Base-by-base conservation (phyloP, 2,797 vertebrate species). In the Malacoraja senta region DNA sequence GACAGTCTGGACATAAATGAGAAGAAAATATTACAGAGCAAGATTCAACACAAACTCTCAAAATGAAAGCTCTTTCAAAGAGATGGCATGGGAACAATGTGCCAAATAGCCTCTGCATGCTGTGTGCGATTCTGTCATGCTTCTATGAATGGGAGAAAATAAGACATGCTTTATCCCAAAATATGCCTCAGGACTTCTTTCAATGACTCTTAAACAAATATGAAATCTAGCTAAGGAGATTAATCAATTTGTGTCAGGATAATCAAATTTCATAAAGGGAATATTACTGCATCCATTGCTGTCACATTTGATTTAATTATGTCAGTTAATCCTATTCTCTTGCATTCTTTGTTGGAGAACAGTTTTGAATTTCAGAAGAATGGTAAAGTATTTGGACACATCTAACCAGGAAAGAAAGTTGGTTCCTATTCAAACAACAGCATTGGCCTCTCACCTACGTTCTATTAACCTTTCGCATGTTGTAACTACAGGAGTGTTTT, bases 211-310 rank as follows among this genome's bases (percentile, higher is more conserved):
- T 92, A 44, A 74, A 17, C 72, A 76, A 92, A 72, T 92, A 44
- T 72, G 90, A 92, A 58, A 92, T 74, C 68, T 53, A 91, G 90
- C 71, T 53, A 76, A 8, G 13, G 10, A 26, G 71, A 92, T 92
- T 71, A 76, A 92, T 92, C 71, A 76, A 92, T 76, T 76, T 58
- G 90, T 92, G 90, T 92, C 90, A 92, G 90, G 24, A 17, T 92
- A 92, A 92, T 92, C 90, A 72, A 44, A 92, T 92, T 92, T 92
- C 71, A 92, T 92, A 92, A 76, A 38, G 38, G 44, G 90, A 92
- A 76, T 92, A 92, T 91, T 74, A 74, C 72, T 92, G 71, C 71
- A 76, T 74, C 90, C 76, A 92, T 76, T 92, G 90, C 90, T 92
- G 90, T 92, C 90, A 76, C 32, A 58, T 76, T 29, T 92, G 38